Evolutionary conservation across 2,888 invertebrate species (phyloP).

Genomic region (Rhodophaea formosa): DNA sequence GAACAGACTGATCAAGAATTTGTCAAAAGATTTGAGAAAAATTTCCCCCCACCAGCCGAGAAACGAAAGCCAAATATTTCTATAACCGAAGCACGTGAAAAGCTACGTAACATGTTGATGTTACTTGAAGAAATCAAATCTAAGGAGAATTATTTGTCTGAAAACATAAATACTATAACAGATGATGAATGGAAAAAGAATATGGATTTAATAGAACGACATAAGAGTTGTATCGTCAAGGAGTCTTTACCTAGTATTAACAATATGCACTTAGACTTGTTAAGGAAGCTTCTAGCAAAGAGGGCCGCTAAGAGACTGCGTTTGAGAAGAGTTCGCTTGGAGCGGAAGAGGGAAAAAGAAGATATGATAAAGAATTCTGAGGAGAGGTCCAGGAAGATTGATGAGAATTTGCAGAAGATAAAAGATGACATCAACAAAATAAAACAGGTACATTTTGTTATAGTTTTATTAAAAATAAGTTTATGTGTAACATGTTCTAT

Average conservation of each 20-base stretch:
- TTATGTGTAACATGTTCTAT: too few species aligned
- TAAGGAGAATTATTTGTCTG: slow-evolving; percentile 62
- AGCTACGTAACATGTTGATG: slow-evolving; percentile 40
- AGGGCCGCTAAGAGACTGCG: slow-evolving; percentile 71
- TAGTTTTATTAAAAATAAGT: too few species aligned
- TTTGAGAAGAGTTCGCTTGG: slow-evolving; percentile 61
- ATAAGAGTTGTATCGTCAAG: slow-evolving; percentile 67
- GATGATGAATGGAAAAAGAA: slow-evolving; percentile 79
- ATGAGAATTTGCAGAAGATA: slow-evolving; percentile 84
- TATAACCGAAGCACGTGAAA: slow-evolving; percentile 45
- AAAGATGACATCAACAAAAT: slow-evolving; percentile 82
- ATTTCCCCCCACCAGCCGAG: slow-evolving; percentile 20
- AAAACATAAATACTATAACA: slow-evolving; percentile 64
- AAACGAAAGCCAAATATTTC: slow-evolving; percentile 30
- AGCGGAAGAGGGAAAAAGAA: slow-evolving; percentile 57
- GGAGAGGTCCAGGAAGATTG: slow-evolving; percentile 82
- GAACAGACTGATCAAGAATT: slow-evolving; percentile 46
- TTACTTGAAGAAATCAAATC: slow-evolving; percentile 44
- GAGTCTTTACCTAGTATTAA: slow-evolving; percentile 60
- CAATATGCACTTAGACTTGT: slow-evolving; percentile 55
- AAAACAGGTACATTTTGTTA: slow-evolving; percentile 70
- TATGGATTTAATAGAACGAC: slow-evolving; percentile 68
- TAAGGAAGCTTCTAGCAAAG: slow-evolving; percentile 68
- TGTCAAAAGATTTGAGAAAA: slow-evolving; percentile 47
- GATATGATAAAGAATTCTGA: slow-evolving; percentile 58